Base-by-base conservation (phyloP, 1,140 invertebrate species). In the Stegodyphus mimosarum region DNA sequence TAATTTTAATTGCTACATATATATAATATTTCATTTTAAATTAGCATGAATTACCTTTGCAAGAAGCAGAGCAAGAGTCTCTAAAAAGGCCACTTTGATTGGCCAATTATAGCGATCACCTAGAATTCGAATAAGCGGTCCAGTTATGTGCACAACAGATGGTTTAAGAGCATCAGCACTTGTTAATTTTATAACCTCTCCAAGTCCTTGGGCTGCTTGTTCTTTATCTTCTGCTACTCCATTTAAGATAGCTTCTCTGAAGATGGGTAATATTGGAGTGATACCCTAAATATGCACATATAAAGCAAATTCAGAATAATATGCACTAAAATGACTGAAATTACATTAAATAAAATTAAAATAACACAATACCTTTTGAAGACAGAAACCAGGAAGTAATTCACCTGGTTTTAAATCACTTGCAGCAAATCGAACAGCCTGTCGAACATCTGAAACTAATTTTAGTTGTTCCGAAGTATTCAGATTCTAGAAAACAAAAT, bases 141-240 rank as follows among this genome's bases (percentile, higher is more conserved):
- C 98, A 48, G 98, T 99, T 87, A 99, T 98, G 89, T 98, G 95
- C 53, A 99, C 95, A 3, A 99, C 97, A 71, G 97, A 98, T 4
- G 97, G 95, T 90, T 98, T 97, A 18, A 99, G 91, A 7, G 97
- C 96, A 70, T 94, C 91, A 1, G 95, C 92, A 87, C 94, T 95
- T 0, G 97, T 97, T 55, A 98, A 90, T 87, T 93, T 93, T 88
- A 99, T 98, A 2, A 99, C 93, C 92, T 99, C 97, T 9, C 96
- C 96, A 75, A 99, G 92, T 87, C 97, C 97, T 89, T 96, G 93
- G n/a, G 97, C 96, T 2, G 97, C 97, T 87, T 94, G 94, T 91
- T 99, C 98, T 90, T 99, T 99, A 88, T 97, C 93, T 87, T 99
- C 98, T 0, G 97, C 95, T 78, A 95, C 91, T 15, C 97, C 98